A percentile compares a stretch with the other conserved stretches of the same genome.
Conservation (phyloP, 2,888 invertebrate species). For the Chymomyza caudatula region DNA sequence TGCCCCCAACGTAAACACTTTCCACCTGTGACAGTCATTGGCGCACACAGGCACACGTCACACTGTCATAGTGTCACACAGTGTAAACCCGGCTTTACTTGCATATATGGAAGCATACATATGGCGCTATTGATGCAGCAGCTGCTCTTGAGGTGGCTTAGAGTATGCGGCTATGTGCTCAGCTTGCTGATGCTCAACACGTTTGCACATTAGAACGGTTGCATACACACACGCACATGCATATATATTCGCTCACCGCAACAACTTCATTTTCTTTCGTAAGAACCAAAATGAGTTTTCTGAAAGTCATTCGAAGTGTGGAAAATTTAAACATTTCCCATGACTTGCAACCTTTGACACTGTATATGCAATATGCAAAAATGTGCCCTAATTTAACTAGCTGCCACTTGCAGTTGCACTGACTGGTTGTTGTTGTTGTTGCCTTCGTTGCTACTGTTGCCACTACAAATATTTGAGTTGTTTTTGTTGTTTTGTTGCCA, state of each 20-base stretch:
- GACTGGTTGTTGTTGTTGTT: background rate
- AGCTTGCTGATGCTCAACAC: conserved; percentile 52
- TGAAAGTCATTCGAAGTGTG: background rate
- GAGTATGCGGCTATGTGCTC: conserved; percentile 35
- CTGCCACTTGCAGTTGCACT: conserved; percentile 12
- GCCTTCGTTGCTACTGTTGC: conserved; percentile 2
- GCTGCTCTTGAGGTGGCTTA: conserved; percentile 17
- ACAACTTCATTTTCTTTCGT: conserved; percentile 51
- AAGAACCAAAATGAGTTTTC: background rate
- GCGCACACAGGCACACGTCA: no score
- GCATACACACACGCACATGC: background rate
- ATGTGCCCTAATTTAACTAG: conserved; percentile 20
- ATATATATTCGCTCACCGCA: conserved; percentile 7
- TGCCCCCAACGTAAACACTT: no score
- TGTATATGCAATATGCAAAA: background rate
- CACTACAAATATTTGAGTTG: background rate
- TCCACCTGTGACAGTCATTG: no score
- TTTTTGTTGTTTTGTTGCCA: background rate
- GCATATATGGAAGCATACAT: background rate
- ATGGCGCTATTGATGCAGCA: background rate
- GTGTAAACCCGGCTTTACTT: background rate
- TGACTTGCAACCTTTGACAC: conserved; percentile 1
- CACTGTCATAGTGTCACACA: background rate
- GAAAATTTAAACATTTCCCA: background rate
- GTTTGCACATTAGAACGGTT: conserved; percentile 35